A percentile compares a stretch with the other conserved stretches of the same genome.
These are phyloP conservation scores for Hippocampus kuda DNA, from an alignment of 2,797 vertebrate genomes.

Conservation along the genomic window DNA sequence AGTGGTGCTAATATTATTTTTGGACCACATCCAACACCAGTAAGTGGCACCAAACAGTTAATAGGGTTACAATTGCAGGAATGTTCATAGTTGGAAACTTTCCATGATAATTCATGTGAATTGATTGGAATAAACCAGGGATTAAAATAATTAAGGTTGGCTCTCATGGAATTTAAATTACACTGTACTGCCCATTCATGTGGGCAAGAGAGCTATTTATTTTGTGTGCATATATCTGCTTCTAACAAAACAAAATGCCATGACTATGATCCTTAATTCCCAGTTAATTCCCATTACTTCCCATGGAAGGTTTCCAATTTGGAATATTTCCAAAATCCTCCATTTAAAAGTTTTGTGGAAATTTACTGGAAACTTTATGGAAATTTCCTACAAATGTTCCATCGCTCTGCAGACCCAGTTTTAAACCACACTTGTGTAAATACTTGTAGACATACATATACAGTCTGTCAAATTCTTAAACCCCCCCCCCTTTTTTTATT, in stretches of 20 bases:
- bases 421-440: not conserved
- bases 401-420: not conserved
- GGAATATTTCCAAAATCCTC: not conserved
- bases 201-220: too few relatives aligned
- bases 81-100: not conserved
- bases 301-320: not conserved
- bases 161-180: too few relatives aligned
- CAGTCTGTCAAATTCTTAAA: not conserved
- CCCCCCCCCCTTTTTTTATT: not conserved
- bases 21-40: not conserved
- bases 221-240: too few relatives aligned
- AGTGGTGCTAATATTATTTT: not conserved
- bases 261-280: not conserved
- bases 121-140: too few relatives aligned
- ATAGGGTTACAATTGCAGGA: not conserved
- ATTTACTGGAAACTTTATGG: not conserved
- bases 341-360: not conserved
- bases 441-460: not conserved
- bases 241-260: too few relatives aligned
- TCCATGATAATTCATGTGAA: not conserved
- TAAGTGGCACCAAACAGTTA: not conserved
- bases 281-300: not conserved
- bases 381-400: not conserved
- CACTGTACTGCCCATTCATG: too few relatives aligned
- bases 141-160: too few relatives aligned